Conservation (phyloP, 2,888 invertebrate genomes). For the Slavum lentiscoides region DNA sequence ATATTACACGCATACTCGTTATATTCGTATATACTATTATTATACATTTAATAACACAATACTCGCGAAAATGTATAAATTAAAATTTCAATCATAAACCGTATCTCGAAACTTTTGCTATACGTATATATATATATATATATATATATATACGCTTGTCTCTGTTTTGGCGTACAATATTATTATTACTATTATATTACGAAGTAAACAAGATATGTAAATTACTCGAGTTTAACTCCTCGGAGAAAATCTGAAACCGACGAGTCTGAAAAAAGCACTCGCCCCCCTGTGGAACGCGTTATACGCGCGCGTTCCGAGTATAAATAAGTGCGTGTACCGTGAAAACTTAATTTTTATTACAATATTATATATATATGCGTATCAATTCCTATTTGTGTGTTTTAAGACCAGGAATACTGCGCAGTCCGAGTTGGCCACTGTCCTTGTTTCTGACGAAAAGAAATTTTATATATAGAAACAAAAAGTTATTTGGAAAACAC, state of each 20-base stretch:
- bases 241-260: not conserved
- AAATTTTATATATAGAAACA: too few relatives aligned
- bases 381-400: too few relatives aligned
- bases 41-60: not conserved
- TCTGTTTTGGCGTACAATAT: not conserved
- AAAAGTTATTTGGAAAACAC: too few relatives aligned
- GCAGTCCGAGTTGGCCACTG: too few relatives aligned
- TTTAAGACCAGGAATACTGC: too few relatives aligned
- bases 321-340: not conserved
- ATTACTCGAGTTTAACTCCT: not conserved
- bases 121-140: not conserved
- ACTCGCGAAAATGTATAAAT: not conserved
- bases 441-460: too few relatives aligned
- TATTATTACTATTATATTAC: not conserved
- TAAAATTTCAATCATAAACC: slow-evolving; percentile 2
- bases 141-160: too few relatives aligned
- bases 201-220: slow-evolving; percentile 15
- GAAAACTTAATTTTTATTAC: not conserved
- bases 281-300: not conserved
- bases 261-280: not conserved
- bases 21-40: too few relatives aligned
- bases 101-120: slow-evolving; percentile 11
- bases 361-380: not conserved
- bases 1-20: too few relatives aligned
- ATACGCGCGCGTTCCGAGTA: too few relatives aligned